Evolutionary conservation across 2,888 invertebrate genomes (phyloP).

Genomic region (Ennomos quercinarius): DNA sequence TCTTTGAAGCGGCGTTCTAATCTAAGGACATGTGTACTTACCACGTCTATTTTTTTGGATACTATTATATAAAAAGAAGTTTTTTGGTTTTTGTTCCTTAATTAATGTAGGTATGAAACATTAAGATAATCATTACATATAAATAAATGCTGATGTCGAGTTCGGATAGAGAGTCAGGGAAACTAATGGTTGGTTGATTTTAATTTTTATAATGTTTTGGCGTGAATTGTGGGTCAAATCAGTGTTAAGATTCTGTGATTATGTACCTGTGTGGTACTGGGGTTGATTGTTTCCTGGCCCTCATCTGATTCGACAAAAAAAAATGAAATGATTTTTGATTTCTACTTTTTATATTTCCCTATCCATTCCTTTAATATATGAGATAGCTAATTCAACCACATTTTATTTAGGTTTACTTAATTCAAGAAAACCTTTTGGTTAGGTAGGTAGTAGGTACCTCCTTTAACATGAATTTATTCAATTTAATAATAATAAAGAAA

Average conservation of each 20-base stretch:
- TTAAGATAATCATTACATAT: constrained; percentile 80
- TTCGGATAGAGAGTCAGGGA: constrained; percentile 61
- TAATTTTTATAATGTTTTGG: constrained; percentile 77
- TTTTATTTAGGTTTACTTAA: too few relatives aligned
- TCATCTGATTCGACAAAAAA: constrained; percentile 71
- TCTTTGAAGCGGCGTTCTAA: constrained; percentile 76
- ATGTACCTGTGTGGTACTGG: constrained; percentile 74
- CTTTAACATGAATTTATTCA: too few relatives aligned
- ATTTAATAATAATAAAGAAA: too few relatives aligned
- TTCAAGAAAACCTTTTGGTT: too few relatives aligned
- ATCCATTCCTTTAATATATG: constrained; percentile 2
- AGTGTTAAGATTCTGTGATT: constrained; percentile 79
- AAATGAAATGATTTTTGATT: constrained; percentile 51
- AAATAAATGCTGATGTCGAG: constrained; percentile 74
- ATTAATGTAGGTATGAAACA: constrained; percentile 82
- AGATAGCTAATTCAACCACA: background rate
- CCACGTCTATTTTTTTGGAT: constrained; percentile 73
- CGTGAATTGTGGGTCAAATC: constrained; percentile 66
- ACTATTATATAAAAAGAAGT: constrained; percentile 76
- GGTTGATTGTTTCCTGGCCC: constrained; percentile 62
- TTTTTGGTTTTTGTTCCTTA: constrained; percentile 85
- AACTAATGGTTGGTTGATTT: constrained; percentile 69
- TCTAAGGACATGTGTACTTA: constrained; percentile 76
- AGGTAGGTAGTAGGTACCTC: too few relatives aligned
- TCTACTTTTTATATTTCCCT: background rate